Evolutionary conservation across 1,140 invertebrate genomes (phyloP).

Genomic region (Atopsyche davidsoni): DNA sequence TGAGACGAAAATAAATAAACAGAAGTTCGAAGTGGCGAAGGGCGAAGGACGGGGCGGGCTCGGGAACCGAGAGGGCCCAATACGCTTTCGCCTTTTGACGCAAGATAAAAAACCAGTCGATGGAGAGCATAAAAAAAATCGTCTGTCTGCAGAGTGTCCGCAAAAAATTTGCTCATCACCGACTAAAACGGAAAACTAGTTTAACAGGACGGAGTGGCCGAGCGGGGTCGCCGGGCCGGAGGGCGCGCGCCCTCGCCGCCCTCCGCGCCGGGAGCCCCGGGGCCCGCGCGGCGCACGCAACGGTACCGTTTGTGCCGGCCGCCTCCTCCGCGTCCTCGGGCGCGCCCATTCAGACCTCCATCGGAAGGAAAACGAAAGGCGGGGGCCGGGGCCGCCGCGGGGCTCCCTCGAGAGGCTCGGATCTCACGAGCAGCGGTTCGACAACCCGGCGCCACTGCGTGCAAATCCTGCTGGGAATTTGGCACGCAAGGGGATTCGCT

Average conservation of each 20-base stretch:
- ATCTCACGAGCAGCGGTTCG: neutral
- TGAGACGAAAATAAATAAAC: constrained; percentile 28
- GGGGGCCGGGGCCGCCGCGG: neutral
- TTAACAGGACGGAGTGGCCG: neutral
- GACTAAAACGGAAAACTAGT: too few species aligned
- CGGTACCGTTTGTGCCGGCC: constrained; percentile 29
- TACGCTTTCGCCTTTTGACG: too few species aligned
- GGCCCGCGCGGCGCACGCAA: constrained; percentile 25
- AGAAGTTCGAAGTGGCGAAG: constrained; percentile 13
- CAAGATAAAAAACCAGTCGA: neutral
- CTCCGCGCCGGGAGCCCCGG: constrained; percentile 13
- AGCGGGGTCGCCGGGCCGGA: constrained; percentile 3
- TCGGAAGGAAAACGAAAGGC: constrained; percentile 26
- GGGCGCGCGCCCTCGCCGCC: too few species aligned
- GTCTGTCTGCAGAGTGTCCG: neutral
- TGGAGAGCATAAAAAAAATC: neutral
- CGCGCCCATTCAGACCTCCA: constrained; percentile 20
- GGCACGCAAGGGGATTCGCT: too few species aligned
- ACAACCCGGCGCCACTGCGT: neutral
- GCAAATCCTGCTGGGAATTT: too few species aligned
- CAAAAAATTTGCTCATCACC: too few species aligned
- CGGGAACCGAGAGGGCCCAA: neutral
- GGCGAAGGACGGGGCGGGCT: constrained; percentile 1
- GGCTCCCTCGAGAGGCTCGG: neutral
- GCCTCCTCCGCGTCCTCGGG: constrained; percentile 16